Percentiles rank a stretch among this genome's conserved stretches.
phyloP scores from a whole-genome alignment of 2,113 vertebrate species.

The Chiloscyllium plagiosum region DNA sequence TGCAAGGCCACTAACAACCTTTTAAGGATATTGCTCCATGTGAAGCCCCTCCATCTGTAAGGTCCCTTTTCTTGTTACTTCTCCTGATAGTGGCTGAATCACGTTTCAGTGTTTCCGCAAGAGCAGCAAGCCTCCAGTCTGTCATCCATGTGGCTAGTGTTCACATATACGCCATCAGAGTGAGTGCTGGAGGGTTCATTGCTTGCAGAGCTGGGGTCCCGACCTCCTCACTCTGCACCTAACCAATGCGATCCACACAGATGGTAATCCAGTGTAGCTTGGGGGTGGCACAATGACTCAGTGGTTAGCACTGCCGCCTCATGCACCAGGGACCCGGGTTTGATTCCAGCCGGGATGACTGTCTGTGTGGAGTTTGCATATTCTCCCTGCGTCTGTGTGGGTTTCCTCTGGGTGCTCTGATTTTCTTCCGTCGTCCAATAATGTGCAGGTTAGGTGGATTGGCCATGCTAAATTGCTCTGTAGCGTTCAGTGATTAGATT shows the following conservation, averaged over 20 bases:
- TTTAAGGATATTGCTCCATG: neutral
- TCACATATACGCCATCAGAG: neutral
- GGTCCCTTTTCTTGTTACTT: neutral
- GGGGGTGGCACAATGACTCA: too few species aligned
- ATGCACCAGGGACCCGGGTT: neutral
- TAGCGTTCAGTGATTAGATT: too few species aligned
- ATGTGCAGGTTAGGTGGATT: too few species aligned
- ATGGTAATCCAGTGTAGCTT: neutral
- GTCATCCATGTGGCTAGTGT: neutral
- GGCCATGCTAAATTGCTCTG: too few species aligned
- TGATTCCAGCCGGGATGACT: too few species aligned
- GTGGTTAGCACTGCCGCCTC: too few species aligned
- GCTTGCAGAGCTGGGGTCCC: neutral
- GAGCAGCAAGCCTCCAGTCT: neutral
- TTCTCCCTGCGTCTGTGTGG: too few species aligned
- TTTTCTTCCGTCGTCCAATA: too few species aligned
- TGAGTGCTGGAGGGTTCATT: neutral
- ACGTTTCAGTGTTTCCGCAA: neutral
- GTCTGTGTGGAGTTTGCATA: too few species aligned
- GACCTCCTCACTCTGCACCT: neutral
- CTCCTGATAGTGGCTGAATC: neutral
- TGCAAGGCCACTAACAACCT: neutral
- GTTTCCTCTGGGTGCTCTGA: too few species aligned
- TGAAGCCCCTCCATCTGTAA: neutral
- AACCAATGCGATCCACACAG: neutral